Conservation (phyloP, 2,797 vertebrate species). For the Phataginus tricuspis region DNA sequence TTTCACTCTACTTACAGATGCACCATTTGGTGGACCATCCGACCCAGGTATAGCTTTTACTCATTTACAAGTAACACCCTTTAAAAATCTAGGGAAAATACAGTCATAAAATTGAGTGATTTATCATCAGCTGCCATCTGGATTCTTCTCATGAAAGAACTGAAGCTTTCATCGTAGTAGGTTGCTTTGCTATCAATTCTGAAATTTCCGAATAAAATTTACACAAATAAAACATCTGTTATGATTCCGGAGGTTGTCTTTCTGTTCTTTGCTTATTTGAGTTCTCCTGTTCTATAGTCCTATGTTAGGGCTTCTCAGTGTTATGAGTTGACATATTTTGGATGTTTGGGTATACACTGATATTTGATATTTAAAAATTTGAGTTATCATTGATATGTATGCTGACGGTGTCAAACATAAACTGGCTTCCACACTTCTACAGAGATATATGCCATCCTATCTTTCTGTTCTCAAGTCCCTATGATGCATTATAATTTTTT, state of each 20-base stretch:
- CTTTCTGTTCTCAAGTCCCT: not conserved
- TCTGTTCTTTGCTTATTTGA: not conserved
- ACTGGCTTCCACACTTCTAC: not conserved
- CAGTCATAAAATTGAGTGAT: not conserved
- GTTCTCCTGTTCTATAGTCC: not conserved
- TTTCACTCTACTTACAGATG: not conserved
- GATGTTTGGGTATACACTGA: not conserved
- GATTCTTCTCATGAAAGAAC: constrained; percentile 10
- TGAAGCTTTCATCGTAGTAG: not conserved
- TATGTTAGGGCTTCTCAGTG: not conserved
- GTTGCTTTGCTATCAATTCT: not conserved
- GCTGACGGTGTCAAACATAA: not conserved
- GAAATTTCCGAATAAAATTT: not conserved
- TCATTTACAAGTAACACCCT: constrained; percentile 1
- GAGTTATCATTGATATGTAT: not conserved
- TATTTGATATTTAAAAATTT: not conserved
- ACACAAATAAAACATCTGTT: not conserved
- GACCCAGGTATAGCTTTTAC: not conserved
- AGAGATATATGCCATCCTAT: not conserved
- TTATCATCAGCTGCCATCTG: not conserved
- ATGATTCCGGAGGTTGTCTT: not conserved
- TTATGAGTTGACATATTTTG: not conserved
- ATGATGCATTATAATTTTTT: not conserved
- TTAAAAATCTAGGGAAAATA: not conserved
- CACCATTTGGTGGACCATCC: not conserved